Percentiles rank a stretch among this genome's conserved stretches.
phyloP scores from a whole-genome alignment of 2,797 vertebrate species.

The Danio jaintianensis region DNA sequence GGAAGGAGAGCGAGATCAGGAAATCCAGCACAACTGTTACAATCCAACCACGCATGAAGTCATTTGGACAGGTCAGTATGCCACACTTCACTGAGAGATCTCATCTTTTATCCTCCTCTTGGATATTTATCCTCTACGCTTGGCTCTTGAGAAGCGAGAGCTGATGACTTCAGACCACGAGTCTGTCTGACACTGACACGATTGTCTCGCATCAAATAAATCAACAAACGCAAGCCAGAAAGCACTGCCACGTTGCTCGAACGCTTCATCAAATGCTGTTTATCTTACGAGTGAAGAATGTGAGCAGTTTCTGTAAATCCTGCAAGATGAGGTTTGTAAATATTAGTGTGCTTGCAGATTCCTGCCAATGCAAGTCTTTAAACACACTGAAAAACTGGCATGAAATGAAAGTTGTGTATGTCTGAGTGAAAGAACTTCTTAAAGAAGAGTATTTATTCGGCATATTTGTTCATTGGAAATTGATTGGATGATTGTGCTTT shows the following conservation, averaged over 20 bases:
- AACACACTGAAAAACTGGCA: too few species aligned
- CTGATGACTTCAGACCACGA: background rate
- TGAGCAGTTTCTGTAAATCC: background rate
- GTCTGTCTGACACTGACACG: background rate
- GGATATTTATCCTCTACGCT: background rate
- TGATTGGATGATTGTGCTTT: too few species aligned
- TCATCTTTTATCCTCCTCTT: background rate
- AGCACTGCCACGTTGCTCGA: background rate
- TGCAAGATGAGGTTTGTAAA: background rate
- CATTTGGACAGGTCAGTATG: background rate
- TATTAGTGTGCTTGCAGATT: background rate
- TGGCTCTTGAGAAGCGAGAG: background rate
- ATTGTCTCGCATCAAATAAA: background rate
- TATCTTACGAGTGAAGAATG: background rate
- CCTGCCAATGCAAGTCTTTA: background rate
- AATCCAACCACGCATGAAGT: background rate
- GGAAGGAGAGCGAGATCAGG: background rate
- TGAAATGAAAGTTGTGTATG: too few species aligned
- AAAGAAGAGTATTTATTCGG: too few species aligned
- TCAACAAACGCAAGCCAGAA: conserved; percentile 10
- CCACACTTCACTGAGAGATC: background rate
- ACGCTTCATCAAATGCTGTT: conserved; percentile 2
- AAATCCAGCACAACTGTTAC: background rate
- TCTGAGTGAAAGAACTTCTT: too few species aligned
- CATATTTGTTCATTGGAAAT: too few species aligned